Conservation (phyloP, 2,113 vertebrate species). For the Melanerpes formicivorus region DNA sequence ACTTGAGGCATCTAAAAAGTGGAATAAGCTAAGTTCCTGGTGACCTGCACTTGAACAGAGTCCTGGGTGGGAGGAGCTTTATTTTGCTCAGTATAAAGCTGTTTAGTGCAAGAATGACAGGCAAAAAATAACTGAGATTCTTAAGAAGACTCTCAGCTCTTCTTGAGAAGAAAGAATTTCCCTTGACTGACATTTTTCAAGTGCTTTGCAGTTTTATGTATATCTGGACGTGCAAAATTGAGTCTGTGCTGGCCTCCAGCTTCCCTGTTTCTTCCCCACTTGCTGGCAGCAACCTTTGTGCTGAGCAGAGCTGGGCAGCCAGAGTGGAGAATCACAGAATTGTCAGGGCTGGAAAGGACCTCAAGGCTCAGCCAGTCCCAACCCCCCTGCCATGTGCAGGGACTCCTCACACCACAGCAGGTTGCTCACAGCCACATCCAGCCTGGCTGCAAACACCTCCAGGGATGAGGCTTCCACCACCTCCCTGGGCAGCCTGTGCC, state of each 20-base stretch:
- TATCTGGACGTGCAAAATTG: not conserved
- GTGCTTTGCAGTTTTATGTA: not conserved
- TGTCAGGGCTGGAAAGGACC: too few species aligned
- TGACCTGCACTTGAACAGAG: not conserved
- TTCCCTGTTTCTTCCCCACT: not conserved
- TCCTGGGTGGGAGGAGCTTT: not conserved
- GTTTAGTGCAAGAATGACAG: not conserved
- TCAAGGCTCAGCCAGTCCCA: too few species aligned
- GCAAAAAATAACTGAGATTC: not conserved
- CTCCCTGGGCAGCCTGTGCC: too few species aligned
- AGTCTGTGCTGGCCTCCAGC: accelerated
- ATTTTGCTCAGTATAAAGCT: not conserved
- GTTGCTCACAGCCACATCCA: too few species aligned
- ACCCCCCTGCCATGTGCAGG: too few species aligned
- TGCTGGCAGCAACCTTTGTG: not conserved
- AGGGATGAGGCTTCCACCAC: too few species aligned
- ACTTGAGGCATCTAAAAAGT: not conserved
- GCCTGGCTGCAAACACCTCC: too few species aligned
- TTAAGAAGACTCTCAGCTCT: not conserved
- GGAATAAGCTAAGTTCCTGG: not conserved
- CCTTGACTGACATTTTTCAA: not conserved
- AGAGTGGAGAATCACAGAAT: not conserved
- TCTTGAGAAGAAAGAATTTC: too few species aligned
- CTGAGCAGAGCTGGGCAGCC: not conserved
- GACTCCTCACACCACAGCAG: too few species aligned